phyloP scores from a whole-genome alignment of 2,113 vertebrate genomes.

The Numida meleagris region DNA sequence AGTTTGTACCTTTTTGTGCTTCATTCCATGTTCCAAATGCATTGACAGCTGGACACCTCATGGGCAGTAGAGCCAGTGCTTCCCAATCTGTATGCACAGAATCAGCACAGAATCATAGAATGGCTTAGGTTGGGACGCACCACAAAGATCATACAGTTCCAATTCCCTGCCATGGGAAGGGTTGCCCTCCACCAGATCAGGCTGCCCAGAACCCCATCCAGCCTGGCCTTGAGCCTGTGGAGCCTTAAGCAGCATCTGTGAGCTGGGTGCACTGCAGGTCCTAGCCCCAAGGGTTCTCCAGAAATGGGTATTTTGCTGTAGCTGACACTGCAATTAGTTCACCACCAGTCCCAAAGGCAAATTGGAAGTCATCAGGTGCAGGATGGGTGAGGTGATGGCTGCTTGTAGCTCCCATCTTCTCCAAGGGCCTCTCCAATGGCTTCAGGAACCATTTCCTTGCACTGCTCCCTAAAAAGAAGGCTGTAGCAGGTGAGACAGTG shows the following conservation, averaged over 20 bases:
- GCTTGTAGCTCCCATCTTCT: not conserved
- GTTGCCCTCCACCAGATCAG: no score
- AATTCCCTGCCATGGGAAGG: no score
- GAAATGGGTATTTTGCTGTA: not conserved
- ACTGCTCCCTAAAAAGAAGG: not conserved
- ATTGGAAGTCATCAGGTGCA: not conserved
- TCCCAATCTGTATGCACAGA: fast-evolving
- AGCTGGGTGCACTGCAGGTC: not conserved
- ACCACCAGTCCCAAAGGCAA: not conserved
- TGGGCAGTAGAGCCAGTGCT: not conserved
- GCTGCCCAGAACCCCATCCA: no score
- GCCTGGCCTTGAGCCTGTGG: no score
- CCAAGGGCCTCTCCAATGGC: not conserved
- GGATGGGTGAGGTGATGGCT: not conserved
- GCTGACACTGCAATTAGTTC: not conserved
- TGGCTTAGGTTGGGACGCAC: no score
- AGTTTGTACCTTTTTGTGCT: not conserved
- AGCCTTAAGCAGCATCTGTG: no score
- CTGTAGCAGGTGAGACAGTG: not conserved
- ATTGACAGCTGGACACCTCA: fast-evolving
- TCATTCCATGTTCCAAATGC: not conserved
- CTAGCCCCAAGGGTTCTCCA: not conserved
- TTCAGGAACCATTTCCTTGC: not conserved
- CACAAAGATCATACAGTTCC: no score
- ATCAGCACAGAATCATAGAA: no score